Conservation (phyloP, 2,888 invertebrate genomes). For the Keiferia lycopersicella region DNA sequence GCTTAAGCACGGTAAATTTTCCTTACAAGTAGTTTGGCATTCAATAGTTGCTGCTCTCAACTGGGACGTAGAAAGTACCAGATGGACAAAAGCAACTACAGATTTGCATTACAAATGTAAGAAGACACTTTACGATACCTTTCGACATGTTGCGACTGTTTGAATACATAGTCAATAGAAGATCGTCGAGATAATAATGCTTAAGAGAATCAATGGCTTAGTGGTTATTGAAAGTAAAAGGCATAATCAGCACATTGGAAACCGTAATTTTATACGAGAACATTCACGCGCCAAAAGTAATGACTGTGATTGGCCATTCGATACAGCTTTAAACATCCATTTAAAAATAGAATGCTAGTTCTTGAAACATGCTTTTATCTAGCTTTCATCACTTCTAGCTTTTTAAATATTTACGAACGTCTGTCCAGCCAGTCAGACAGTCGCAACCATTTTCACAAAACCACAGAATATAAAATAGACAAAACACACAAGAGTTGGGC, state of each 20-base stretch:
- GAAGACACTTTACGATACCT: slow-evolving; percentile 33
- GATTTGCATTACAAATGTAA: slow-evolving; percentile 67
- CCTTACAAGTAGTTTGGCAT: slow-evolving; percentile 22
- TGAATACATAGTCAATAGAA: slow-evolving; percentile 8
- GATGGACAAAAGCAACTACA: slow-evolving; percentile 70
- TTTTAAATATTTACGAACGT: slow-evolving; percentile 8
- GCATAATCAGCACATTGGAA: not conserved
- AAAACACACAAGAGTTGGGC: slow-evolving; percentile 7
- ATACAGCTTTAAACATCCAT: not conserved
- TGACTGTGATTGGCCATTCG: not conserved
- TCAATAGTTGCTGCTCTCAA: slow-evolving; percentile 7
- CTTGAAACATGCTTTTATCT: not conserved
- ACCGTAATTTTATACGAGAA: not conserved
- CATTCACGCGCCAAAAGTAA: slow-evolving; percentile 1
- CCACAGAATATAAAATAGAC: not conserved
- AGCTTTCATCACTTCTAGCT: not conserved
- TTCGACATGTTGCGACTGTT: slow-evolving; percentile 30
- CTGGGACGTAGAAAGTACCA: slow-evolving; percentile 36
- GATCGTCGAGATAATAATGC: not conserved
- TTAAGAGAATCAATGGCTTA: not conserved
- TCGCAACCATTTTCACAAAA: not conserved
- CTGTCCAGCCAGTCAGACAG: slow-evolving; percentile 4
- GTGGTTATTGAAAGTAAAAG: slow-evolving; percentile 5
- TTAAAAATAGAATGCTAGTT: not conserved
- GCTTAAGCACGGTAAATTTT: slow-evolving; percentile 17